Base-by-base conservation (phyloP, 2,888 invertebrate genomes). In the Catocala nupta region DNA sequence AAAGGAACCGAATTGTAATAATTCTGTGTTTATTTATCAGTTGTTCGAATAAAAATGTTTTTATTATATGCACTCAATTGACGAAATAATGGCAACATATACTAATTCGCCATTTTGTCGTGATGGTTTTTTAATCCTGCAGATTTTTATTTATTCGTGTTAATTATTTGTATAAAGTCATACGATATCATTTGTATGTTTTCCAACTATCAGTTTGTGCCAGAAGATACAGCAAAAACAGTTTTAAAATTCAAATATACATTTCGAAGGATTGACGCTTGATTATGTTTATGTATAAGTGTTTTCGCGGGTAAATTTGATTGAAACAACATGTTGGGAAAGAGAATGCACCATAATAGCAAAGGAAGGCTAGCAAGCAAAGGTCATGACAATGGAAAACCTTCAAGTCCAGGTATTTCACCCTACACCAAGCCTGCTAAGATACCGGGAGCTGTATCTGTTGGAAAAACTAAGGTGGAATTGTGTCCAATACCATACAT, bases 401-500 rank as follows among this genome's bases (percentile, higher is more conserved):
- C 94, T 33, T 91, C 93, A 5, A 94, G 94, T 70, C 94, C 95
- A 9, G 93, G 94, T 39, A 84, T 93, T 53, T 91, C 94, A 5
- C 93, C 94, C 0, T 92, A 93, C 62, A 91, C 85, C 57, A 95
- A 94, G 78, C 92, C 94, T 55, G 83, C 94, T 4, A 95, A 95
- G 81, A 86, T 93, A 74, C 90, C 93, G 36, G 89, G 92, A 53
- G 75, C 88, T 5, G 85, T 92, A 43, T 90, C 91, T 45, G 87
- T 88, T 54, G 91, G 91, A 4, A 94, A 93, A 89, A 89, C 86
- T 47, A 92, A 91, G 83, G 87, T 87, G 25, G 94, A 95, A 64
- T 76, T 87, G 63, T 92, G 92, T 70, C 88, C 92, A 5, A 95
- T 96, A 77, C 97, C 97, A 5, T 93, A 96, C 39, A 95, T 97